Percentiles rank a stretch among this genome's conserved stretches.
Evolutionary conservation across 2,113 vertebrate genomes (phyloP).

Genomic region (Nyctereutes procyonoides): DNA sequence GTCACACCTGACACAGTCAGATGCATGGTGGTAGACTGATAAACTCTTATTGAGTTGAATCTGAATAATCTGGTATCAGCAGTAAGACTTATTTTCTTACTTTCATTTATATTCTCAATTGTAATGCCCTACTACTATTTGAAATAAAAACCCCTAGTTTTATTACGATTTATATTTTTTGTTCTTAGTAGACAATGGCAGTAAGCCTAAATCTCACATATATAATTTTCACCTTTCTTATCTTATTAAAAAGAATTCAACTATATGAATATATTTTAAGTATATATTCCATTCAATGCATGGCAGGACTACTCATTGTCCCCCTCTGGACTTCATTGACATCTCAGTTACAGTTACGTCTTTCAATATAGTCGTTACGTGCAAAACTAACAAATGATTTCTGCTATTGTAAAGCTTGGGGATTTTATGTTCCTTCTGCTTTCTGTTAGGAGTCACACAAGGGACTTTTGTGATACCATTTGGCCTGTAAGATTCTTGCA

Average conservation of each 20-base stretch:
- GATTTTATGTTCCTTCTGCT: not conserved
- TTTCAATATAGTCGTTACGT: not conserved
- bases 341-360: not conserved
- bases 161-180: slow-evolving; percentile 41
- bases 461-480: not conserved
- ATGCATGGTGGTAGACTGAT: not conserved
- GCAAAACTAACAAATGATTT: not conserved
- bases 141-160: not conserved
- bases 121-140: not conserved
- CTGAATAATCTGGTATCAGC: not conserved
- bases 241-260: not conserved
- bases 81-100: not conserved
- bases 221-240: not conserved
- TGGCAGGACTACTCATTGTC: not conserved
- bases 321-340: not conserved
- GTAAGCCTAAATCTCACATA: not conserved
- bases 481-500: not conserved
- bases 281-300: not conserved
- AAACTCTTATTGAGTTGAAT: not conserved
- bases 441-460: not conserved
- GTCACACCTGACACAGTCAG: not conserved
- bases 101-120: not conserved
- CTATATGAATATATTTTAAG: not conserved
- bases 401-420: not conserved
- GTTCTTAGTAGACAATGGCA: not conserved